These are phyloP conservation scores for Drosophila navojoa DNA, from an alignment of 1,140 invertebrate genomes.

Conservation along the genomic window DNA sequence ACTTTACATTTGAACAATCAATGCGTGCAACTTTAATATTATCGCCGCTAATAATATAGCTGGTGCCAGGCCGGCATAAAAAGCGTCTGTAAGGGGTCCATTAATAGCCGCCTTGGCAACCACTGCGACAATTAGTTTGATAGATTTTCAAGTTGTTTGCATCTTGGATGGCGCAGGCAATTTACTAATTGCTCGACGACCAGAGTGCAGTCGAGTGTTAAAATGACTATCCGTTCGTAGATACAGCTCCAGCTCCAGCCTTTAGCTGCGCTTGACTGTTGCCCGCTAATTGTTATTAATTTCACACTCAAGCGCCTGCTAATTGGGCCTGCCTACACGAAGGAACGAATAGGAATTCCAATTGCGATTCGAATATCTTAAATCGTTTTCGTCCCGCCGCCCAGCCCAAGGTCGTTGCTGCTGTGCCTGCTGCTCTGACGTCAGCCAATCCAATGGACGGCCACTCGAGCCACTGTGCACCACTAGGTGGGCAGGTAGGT, in stretches of 20 bases:
- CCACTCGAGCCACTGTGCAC: neutral
- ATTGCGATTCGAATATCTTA: slow-evolving; percentile 32
- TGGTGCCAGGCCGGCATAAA: neutral
- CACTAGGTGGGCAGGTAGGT: neutral
- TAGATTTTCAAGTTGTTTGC: slow-evolving; percentile 12
- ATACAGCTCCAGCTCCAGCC: too few species aligned
- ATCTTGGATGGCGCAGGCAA: slow-evolving; percentile 20
- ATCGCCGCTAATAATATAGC: neutral
- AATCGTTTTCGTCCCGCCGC: slow-evolving; percentile 9
- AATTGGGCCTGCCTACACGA: slow-evolving; percentile 47
- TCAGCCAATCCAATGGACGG: slow-evolving; percentile 31
- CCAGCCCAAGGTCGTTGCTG: slow-evolving; percentile 45
- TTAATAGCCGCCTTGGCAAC: neutral
- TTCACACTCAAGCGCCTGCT: slow-evolving; percentile 68
- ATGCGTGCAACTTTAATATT: neutral
- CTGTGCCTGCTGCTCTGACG: slow-evolving; percentile 51
- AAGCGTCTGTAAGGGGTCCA: neutral
- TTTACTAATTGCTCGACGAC: slow-evolving; percentile 37
- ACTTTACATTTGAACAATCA: neutral
- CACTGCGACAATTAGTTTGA: slow-evolving; percentile 10
- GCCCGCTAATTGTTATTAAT: slow-evolving; percentile 59
- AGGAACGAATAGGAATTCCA: neutral
- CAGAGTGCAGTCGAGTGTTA: slow-evolving; percentile 27
- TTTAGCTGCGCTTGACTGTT: slow-evolving; percentile 1
- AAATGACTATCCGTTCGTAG: slow-evolving; percentile 10